These are phyloP conservation scores for Bombus pascuorum DNA, from an alignment of 1,140 invertebrate species.

Conservation along the genomic window DNA sequence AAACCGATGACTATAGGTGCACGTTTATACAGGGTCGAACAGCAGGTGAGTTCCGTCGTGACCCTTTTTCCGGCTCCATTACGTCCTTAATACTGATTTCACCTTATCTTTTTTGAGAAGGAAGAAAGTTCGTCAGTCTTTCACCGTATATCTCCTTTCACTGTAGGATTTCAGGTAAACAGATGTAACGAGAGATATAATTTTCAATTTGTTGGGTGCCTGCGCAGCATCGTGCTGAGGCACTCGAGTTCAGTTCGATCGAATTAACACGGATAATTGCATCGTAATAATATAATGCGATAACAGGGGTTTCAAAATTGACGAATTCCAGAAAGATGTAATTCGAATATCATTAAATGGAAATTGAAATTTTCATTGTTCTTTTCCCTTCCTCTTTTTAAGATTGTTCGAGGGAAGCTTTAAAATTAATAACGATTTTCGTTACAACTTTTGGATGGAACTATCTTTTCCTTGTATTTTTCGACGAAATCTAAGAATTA, in stretches of 20 bases:
- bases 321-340: no score
- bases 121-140: background rate
- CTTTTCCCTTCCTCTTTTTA: no score
- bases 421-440: no score
- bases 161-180: background rate
- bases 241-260: background rate
- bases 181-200: background rate
- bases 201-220: background rate
- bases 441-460: no score
- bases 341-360: no score
- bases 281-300: background rate
- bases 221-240: background rate
- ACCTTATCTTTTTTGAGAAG: background rate
- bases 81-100: background rate
- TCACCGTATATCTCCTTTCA: background rate
- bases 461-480: no score
- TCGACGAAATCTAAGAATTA: no score
- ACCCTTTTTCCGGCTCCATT: background rate
- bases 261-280: background rate
- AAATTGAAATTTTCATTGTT: no score
- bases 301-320: background rate
- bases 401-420: no score
- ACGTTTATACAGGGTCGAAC: constrained; percentile 89
- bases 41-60: constrained; percentile 84
- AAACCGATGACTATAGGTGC: constrained; percentile 92